Evolutionary conservation across 2,797 vertebrate genomes (phyloP), one percentile per base, ranked within the genome.

Genomic region (Rachycentron canadum): DNA sequence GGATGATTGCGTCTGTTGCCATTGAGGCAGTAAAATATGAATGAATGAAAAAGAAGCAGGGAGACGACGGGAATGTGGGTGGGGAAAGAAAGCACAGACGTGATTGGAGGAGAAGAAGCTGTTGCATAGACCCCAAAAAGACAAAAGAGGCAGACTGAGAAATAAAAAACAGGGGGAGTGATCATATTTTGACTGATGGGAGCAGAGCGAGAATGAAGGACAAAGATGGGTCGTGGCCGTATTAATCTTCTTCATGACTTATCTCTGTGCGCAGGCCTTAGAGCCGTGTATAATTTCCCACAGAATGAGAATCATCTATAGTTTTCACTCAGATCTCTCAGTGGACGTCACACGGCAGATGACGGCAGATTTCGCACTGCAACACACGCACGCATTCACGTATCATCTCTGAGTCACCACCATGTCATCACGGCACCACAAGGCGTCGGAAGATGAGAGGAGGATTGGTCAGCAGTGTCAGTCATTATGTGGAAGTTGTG

Each of bases 11-110:
- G 64, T 5, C 45, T 70, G 69, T 62, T 41, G 73, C 76, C 55
- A 68, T 72, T 82, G 60, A 85, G 69, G 78, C 83, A 69, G 90
- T 92, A 79, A 94, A 93, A 92, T 91, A 90, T 92, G 92, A 93
- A 91, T 92, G 89, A 91, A 91, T 86, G 82, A 89, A 82, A 82
- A 83, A 71, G 82, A 65, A 77, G 76, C 32, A 26, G 69, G n/a
- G 67, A 32, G 76, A 19, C 72, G 69, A 38, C 19, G n/a, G 53
- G 69, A 43, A 49, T 69, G 85, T 92, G 90, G 91, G 90, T 75
- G 92, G 85, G 85, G 82, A 78, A n/a, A 58, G 69, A 85, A 85
- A 76, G 62, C 72, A 49, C 75, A 60, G 32, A 17, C 30, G 0
- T 55, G 86, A 90, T 92, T 91, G 90, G 89, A 76, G 79, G 83